Conservation (phyloP, 2,113 vertebrate species). For the Pelodiscus sinensis region DNA sequence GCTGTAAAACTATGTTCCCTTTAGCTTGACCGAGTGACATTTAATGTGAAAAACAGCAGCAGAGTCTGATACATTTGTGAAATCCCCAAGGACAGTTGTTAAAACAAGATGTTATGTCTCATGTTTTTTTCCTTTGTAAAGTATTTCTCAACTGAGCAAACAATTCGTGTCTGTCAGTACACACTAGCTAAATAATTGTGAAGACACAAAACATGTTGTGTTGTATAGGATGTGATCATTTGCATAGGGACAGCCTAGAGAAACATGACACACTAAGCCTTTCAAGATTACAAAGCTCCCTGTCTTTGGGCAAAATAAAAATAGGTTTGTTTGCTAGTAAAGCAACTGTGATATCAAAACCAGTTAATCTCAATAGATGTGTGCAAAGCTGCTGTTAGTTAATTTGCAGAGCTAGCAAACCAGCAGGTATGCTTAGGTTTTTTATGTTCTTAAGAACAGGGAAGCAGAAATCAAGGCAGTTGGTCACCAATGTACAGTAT, state of each 20-base stretch:
- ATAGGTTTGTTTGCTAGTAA: background rate
- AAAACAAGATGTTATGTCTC: slow-evolving; percentile 22
- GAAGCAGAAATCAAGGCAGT: background rate
- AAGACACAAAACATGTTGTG: background rate
- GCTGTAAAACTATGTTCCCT: background rate
- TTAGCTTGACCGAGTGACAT: background rate
- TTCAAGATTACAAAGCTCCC: background rate
- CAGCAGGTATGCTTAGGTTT: background rate
- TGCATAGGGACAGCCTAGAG: background rate
- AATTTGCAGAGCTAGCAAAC: background rate
- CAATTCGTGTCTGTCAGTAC: background rate
- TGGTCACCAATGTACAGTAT: background rate
- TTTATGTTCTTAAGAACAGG: background rate
- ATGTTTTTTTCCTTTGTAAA: background rate
- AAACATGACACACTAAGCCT: background rate
- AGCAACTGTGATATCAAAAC: background rate
- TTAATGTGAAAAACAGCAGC: slow-evolving; percentile 29
- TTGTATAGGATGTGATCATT: background rate
- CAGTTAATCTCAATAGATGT: background rate
- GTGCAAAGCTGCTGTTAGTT: background rate
- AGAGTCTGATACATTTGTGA: background rate
- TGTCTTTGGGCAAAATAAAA: background rate
- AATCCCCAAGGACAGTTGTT: background rate
- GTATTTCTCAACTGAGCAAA: slow-evolving; percentile 33
- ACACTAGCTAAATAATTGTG: slow-evolving; percentile 4